Evolutionary conservation across 1,140 invertebrate species (phyloP).

Genomic region (Apis dorsata): DNA sequence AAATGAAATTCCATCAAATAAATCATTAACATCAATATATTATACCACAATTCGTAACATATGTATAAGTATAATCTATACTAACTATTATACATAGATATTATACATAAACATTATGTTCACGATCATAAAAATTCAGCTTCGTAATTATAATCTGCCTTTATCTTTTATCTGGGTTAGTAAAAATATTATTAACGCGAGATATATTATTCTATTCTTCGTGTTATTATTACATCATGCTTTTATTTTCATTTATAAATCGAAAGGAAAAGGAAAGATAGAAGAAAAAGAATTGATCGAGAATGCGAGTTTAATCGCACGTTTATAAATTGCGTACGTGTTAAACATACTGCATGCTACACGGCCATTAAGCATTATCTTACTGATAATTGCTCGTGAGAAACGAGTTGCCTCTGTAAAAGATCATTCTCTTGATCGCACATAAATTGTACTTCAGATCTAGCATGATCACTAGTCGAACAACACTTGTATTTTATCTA

Average conservation of each 20-base stretch:
- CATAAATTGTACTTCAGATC: slow-evolving; percentile 32
- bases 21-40: too few relatives aligned
- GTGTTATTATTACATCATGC: background rate
- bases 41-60: too few relatives aligned
- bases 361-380: slow-evolving; percentile 43
- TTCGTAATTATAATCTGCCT: background rate
- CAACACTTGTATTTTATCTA: background rate
- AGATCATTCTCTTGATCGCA: slow-evolving; percentile 45
- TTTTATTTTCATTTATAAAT: background rate
- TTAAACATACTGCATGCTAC: slow-evolving; percentile 34
- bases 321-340: slow-evolving; percentile 29
- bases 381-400: slow-evolving; percentile 40
- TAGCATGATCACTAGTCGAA: background rate
- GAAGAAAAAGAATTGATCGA: background rate
- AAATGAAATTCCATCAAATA: too few relatives aligned
- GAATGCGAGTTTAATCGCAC: background rate
- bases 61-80: too few relatives aligned
- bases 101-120: background rate
- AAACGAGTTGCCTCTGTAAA: slow-evolving; percentile 35
- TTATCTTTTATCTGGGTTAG: background rate
- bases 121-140: background rate
- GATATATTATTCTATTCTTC: background rate
- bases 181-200: background rate
- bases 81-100: background rate
- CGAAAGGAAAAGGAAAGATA: background rate